Evolutionary conservation across 1,140 invertebrate species (phyloP).

Genomic region (Drosophila lini): DNA sequence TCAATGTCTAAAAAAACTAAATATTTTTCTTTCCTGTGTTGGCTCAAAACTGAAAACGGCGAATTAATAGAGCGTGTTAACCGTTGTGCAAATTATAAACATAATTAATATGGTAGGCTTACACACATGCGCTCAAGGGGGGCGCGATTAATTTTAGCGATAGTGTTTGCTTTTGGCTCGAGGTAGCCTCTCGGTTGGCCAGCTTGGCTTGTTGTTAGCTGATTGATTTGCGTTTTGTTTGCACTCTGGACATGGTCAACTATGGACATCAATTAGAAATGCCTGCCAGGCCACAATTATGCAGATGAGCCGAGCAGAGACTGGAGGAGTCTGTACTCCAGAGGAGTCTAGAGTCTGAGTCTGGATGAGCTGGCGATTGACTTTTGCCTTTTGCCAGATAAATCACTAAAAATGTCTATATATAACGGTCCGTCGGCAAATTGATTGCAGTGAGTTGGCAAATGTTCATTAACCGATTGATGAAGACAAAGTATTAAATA

Average conservation of each 20-base stretch:
- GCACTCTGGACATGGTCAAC: constrained; percentile 67
- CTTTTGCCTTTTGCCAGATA: constrained; percentile 44
- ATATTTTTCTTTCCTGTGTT: constrained; percentile 11
- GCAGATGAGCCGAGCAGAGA: constrained; percentile 52
- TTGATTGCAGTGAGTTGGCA: constrained; percentile 30
- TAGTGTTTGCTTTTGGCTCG: constrained; percentile 76
- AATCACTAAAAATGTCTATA: constrained; percentile 48
- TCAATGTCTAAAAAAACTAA: neutral
- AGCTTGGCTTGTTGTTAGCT: constrained; percentile 71
- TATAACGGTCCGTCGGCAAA: constrained; percentile 36
- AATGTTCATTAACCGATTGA: constrained; percentile 37
- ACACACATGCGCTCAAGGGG: constrained; percentile 33
- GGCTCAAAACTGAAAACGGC: constrained; percentile 27
- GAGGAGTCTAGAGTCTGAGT: neutral
- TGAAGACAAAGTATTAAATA: constrained; percentile 29
- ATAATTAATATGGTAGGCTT: constrained; percentile 77
- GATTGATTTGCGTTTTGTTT: constrained; percentile 81
- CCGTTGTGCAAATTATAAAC: constrained; percentile 83
- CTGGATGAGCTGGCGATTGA: constrained; percentile 30
- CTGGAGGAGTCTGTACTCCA: constrained; percentile 5
- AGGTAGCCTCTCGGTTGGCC: constrained; percentile 37
- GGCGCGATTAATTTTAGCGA: constrained; percentile 74
- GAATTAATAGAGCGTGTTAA: constrained; percentile 84
- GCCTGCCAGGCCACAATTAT: constrained; percentile 75
- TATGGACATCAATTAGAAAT: constrained; percentile 78